phyloP scores from a whole-genome alignment of 2,797 vertebrate genomes.

The Phrynocephalus forsythii region DNA sequence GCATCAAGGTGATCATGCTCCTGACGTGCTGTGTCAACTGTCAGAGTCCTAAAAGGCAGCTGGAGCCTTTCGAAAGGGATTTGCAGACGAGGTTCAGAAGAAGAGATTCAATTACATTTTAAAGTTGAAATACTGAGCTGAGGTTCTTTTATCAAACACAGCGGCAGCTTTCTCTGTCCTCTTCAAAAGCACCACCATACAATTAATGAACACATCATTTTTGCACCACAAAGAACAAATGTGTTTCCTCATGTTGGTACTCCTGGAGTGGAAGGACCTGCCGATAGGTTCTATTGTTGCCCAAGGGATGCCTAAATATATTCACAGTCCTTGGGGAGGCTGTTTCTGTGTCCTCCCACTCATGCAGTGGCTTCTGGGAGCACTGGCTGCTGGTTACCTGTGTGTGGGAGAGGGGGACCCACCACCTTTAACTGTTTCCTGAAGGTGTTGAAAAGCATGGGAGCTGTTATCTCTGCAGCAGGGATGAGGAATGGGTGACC shows the following conservation, averaged over 20 bases:
- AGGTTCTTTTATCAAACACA: background rate
- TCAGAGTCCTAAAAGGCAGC: slow-evolving; percentile 4
- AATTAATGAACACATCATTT: too few species aligned
- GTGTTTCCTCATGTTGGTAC: too few species aligned
- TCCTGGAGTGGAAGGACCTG: too few species aligned
- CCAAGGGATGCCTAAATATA: too few species aligned
- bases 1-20: background rate
- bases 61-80: background rate
- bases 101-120: background rate
- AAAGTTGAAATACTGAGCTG: background rate
- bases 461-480: background rate
- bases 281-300: too few species aligned
- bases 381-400: background rate
- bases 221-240: too few species aligned
- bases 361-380: background rate
- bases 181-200: too few species aligned
- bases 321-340: too few species aligned
- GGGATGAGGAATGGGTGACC: background rate
- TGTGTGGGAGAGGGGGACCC: background rate
- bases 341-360: too few species aligned
- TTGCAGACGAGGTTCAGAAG: background rate
- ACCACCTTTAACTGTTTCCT: too few species aligned
- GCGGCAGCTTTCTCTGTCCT: background rate
- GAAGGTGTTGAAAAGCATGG: background rate
- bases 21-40: slow-evolving; percentile 21